Evolutionary conservation across 2,113 vertebrate genomes (phyloP).

Genomic region (Pterophyllum scalare): DNA sequence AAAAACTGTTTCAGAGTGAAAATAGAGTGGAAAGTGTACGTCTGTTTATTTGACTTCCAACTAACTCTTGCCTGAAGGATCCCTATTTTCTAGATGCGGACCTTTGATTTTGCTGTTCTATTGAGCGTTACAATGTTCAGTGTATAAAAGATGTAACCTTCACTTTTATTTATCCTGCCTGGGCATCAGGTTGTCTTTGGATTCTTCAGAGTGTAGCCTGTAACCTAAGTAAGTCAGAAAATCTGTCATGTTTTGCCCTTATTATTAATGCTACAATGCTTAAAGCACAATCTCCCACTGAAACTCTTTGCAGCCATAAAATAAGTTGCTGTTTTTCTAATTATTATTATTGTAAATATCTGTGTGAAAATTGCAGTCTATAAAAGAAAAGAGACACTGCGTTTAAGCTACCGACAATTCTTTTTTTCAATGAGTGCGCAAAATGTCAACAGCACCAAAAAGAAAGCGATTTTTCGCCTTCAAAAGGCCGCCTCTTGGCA

Average conservation of each 20-base stretch:
- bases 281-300: slow-evolving; percentile 4
- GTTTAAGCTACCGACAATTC: background rate
- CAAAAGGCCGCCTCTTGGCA: background rate
- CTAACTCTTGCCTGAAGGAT: background rate
- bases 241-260: background rate
- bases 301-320: background rate
- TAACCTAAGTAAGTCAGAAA: background rate
- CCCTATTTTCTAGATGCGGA: background rate
- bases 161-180: background rate
- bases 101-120: background rate
- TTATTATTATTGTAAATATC: background rate
- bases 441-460: background rate
- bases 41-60: slow-evolving; percentile 10
- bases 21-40: background rate
- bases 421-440: background rate
- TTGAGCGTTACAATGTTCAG: slow-evolving; percentile 13
- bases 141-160: slow-evolving; percentile 13
- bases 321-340: background rate
- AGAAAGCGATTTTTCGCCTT: background rate
- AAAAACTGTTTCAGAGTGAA: slow-evolving; percentile 9
- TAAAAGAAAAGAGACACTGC: background rate
- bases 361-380: background rate
- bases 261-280: background rate
- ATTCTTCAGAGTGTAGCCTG: background rate
- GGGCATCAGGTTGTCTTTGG: background rate